Base-by-base conservation (phyloP, 2,113 vertebrate genomes). In the Callocephalon fimbriatum region DNA sequence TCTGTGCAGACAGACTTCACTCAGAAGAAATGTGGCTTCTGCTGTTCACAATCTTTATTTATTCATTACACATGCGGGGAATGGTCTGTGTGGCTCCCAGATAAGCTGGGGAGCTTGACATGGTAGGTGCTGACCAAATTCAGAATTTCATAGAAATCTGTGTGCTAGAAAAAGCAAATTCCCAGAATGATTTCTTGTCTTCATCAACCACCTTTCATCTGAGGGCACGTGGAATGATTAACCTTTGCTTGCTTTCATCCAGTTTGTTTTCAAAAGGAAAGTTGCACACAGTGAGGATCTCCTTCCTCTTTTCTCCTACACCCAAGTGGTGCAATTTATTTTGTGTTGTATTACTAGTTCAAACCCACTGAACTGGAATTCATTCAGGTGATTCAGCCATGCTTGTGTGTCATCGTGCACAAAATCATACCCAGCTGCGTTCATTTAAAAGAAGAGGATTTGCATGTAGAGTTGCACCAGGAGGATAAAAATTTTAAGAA, bases 1-100 rank as follows among this genome's bases (percentile, higher is more conserved):
- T 95, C 92, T 95, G 73, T 29, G 76, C 79, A 91, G 93, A 81
- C 87, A 85, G 94, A 87, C 88, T 78, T 91, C 71, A 38, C 71
- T 51, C 67, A 92, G 88, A 77, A 92, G 59, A 96, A 92, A 88
- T 1, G 37, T 67, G 83, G 92, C 70, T 95, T 92, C 76, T 93
- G 91, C 79, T 89, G 61, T 61, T 95, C 26, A 3, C 73, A 80
- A 15, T 71, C 61, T 86, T 95, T 68, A 71, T 81, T 93, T 90
- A 78, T 67, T 96, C 59, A 84, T 72, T 77, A 51, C 21, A 74
- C 22, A 29, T 1, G 11, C 4, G 1, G 54, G 42, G 22, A 71
- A 35, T 12, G 19, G 20, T 54, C 59, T 90, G 59, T 16, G 62
- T 72, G 72, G 83, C 54, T 84, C 76, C 48, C 66, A 86, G 25